Base-by-base conservation (phyloP, 2,113 vertebrate genomes). In the Pionites leucogaster region DNA sequence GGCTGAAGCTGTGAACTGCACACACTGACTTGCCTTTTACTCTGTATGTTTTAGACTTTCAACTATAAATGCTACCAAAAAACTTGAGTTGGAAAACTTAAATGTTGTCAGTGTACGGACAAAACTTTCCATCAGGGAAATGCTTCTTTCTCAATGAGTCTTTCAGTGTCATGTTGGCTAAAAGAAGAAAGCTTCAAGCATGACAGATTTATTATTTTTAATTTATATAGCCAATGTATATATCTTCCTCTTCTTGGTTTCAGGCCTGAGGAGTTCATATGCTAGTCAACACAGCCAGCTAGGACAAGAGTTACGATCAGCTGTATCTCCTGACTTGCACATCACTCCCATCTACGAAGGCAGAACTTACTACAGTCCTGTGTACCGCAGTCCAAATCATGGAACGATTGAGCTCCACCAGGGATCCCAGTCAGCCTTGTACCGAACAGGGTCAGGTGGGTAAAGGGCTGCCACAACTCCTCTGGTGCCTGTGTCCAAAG, bases 341-440 rank as follows among this genome's bases (percentile, higher is more conserved):
- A 99, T 99, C 77, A 99, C 98, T 29, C 99, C 99, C 17, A 99
- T 99, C 94, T 99, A 99, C 10, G 99, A 99, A 97, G 99, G 99
- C 80, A 98, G 98, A 88, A 98, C 99, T 3, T 99, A 99, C 92
- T 99, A 99, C 93, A 99, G 99, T 35, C 99, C 99, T 0, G 95
- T 99, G 79, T 99, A 99, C 96, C 98, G 98, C 46, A 99, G 99
- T 89, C 98, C 99, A 18, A 99, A 95, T 82, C 99, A 99, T 1
- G 98, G 98, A 16, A 74, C 97, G 1, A 35, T 98, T 12, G 98
- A 99, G 92, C 97, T 98, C 24, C 97, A 95, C 50, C 98, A 98
- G 67, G 98, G 98, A 28, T 98, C 99, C 10, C 99, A 99, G 96
- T 98, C 98, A 2, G 98, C 98, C 1, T 68, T 99, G 52, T 99